Percentiles rank a stretch among this genome's conserved stretches.
Evolutionary conservation across 2,888 invertebrate genomes (phyloP).

Genomic region (Ophioninae sp.): DNA sequence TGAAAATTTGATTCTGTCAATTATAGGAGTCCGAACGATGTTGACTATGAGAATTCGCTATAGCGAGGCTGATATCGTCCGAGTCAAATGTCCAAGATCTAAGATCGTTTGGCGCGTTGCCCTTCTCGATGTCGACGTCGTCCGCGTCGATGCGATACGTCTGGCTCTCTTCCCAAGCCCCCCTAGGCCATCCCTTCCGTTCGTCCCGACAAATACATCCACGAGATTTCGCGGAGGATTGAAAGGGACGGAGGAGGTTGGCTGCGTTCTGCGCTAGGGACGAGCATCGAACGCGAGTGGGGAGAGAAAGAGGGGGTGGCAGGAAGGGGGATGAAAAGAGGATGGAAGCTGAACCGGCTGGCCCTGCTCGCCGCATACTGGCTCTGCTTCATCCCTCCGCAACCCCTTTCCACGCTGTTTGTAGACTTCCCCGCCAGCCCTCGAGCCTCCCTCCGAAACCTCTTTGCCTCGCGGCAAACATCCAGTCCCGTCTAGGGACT

Average conservation of each 20-base stretch:
- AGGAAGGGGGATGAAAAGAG: constrained; percentile 26
- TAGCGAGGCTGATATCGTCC: not conserved
- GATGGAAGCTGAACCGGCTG: constrained; percentile 52
- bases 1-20: too few species aligned
- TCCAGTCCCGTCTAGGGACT: constrained; percentile 53
- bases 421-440: not conserved
- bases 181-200: constrained; percentile 44
- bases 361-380: constrained; percentile 53
- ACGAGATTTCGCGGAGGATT: constrained; percentile 28
- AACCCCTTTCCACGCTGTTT: not conserved
- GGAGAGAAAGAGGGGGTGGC: constrained; percentile 34
- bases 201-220: constrained; percentile 60
- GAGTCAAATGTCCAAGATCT: not conserved
- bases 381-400: constrained; percentile 38
- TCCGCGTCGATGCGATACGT: constrained; percentile 72
- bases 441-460: not conserved
- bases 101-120: constrained; percentile 63
- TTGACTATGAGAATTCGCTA: not conserved
- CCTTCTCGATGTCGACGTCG: constrained; percentile 67
- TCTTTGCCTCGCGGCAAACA: not conserved
- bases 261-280: constrained; percentile 47
- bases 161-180: constrained; percentile 60
- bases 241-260: constrained; percentile 40
- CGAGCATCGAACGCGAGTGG: constrained; percentile 38
- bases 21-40: not conserved